Evolutionary conservation across 2,888 invertebrate species (phyloP).

Genomic region (Chloromyia formosa): DNA sequence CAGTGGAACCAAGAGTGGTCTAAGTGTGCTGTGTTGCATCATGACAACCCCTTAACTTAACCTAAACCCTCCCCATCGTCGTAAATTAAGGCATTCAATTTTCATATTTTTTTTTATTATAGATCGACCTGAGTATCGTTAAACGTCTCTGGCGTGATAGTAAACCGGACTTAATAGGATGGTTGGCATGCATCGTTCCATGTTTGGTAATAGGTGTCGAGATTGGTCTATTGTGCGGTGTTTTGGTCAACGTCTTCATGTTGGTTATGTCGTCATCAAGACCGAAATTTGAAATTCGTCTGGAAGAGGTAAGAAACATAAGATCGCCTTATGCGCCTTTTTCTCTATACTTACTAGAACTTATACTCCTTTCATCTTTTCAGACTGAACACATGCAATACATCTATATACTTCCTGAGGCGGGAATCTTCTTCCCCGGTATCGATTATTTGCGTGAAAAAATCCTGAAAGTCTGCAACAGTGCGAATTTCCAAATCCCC

Average conservation of each 20-base stretch:
- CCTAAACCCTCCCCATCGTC: too few relatives aligned
- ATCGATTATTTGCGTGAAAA: slow-evolving; percentile 71
- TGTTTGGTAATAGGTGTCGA: slow-evolving; percentile 79
- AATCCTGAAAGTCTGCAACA: slow-evolving; percentile 66
- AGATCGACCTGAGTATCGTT: slow-evolving; percentile 68
- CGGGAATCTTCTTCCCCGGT: slow-evolving; percentile 77
- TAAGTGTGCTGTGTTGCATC: too few relatives aligned
- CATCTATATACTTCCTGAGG: slow-evolving; percentile 70
- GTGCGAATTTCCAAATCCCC: slow-evolving; percentile 65
- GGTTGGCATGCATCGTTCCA: slow-evolving; percentile 73
- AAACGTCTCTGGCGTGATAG: slow-evolving; percentile 67
- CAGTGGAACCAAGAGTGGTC: too few relatives aligned
- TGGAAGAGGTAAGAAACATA: slow-evolving; percentile 55
- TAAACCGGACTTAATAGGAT: slow-evolving; percentile 73
- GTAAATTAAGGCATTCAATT: too few relatives aligned
- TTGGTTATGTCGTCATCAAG: slow-evolving; percentile 75
- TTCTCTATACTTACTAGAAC: not conserved
- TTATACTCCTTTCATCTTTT: not conserved
- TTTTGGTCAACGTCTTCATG: slow-evolving; percentile 70
- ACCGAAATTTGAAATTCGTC: slow-evolving; percentile 64
- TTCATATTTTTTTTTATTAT: too few relatives aligned
- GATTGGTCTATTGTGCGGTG: slow-evolving; percentile 80
- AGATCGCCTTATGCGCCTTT: slow-evolving; percentile 12
- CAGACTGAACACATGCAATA: slow-evolving; percentile 67
- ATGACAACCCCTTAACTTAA: too few relatives aligned